Base-by-base conservation (phyloP, 2,797 vertebrate species). In the Alcedo atthis region DNA sequence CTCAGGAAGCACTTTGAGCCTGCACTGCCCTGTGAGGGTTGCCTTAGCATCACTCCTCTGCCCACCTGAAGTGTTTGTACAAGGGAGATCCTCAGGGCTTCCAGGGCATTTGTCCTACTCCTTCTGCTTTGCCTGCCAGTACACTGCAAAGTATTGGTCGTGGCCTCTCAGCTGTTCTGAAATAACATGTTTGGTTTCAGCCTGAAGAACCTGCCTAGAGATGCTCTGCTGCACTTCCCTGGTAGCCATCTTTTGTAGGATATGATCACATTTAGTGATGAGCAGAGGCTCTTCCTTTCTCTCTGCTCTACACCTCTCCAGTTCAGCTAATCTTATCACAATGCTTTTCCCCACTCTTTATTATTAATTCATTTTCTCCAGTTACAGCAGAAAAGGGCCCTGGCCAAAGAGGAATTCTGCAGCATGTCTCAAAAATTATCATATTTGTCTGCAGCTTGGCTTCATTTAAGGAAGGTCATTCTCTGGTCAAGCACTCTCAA, bases 311-410 rank as follows among this genome's bases (percentile, higher is more conserved):
- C 43, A 55, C n/a, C 28, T 66, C 66, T 71, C 35, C 21, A 5
- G 8, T 80, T 85, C 45, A 42, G 5, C 5, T 25, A 3, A 46
- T 51, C 42, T 87, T 87, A 43, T 85, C 53, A 70, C 46, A 20
- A 8, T 80, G 26, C 11, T 85, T 87, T 77, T 63, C 5, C 43
- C 20, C 33, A 57, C 53, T 80, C 42, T 62, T 89, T 61, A 86
- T 87, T 76, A 80, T 30, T 70, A 86, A 85, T 71, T 86, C 13
- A 67, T 88, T 95, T 92, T 80, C 74, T 93, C 81, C 75, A 75
- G 15, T 90, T 90, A 82, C 26, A 85, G 33, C 21, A 68, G 71
- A 77, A 85, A 79, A 62, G 37, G 19, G 54, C 21, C 28, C 32
- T 64, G 68, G 49, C 16, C 71, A 77, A 86, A 82, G 33, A 73